Evolutionary conservation across 2,113 vertebrate species (phyloP), one percentile per base, ranked within the genome.

Genomic region (Marmota flaviventris): DNA sequence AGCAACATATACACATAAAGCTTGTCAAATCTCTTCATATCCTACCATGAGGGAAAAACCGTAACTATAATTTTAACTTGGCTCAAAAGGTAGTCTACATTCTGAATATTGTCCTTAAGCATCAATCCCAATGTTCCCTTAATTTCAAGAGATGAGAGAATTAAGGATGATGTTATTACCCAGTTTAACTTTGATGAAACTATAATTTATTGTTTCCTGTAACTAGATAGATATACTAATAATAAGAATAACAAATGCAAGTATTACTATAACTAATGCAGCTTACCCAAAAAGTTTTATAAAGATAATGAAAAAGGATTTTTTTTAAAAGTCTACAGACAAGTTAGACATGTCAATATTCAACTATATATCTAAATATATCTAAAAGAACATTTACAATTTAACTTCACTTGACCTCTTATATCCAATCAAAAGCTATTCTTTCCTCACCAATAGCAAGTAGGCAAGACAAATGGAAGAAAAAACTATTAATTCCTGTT

Each of bases 131-230:
- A 13, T 45, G 75, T 92, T 9, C 37, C 27, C 75, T 86, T 92
- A 51, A 96, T 94, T 90, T 65, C 37, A 95, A 91, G 48, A 25
- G 27, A 83, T 61, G 39, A 96, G 37, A 96, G 91, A 73, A 76
- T 51, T 37, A 76, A 97, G 29, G 48, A 85, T 45, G 25, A 37
- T 77, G 42, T 81, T 63, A 13, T 70, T 86, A 48, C 34, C 32
- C 11, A 87, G 58, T 65, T 77, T 91, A 85, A 76, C 25, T 91
- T 85, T 78, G 32, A 79, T 86, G 34, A 93, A 86, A 89, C 56
- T 75, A 8, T 48, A 77, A 77, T 65, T 92, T 67, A 45, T 32
- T 86, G 34, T 45, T 87, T 85, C 27, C 24, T 85, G 9, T 76
- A 84, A 79, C 20, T 67, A 91, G 77, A 72, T 37, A 93, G 18